Evolutionary conservation across 2,113 vertebrate genomes (phyloP), one percentile per base, ranked within the genome.

Genomic region (Rhinolophus ferrumequinum): DNA sequence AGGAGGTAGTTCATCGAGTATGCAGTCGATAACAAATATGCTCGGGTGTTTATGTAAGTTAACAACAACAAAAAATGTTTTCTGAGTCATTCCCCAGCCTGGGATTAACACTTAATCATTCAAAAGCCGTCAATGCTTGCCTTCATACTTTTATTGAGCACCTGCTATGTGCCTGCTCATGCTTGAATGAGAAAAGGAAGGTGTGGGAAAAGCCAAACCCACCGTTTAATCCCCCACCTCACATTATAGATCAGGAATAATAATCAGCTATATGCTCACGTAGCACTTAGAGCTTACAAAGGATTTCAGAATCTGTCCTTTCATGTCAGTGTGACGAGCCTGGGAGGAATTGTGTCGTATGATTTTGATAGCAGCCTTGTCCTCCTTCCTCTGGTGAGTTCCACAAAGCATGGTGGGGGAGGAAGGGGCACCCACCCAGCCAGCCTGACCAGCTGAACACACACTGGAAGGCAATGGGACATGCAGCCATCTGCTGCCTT

Each of bases 181-280:
- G 54, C 56, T 5, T 83, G 62, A 93, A 89, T 66, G 73, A 82
- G 77, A 75, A 90, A 50, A 21, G 76, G 82, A 33, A 8, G 10
- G 58, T 92, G 88, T 66, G 83, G 85, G 88, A 62, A 86, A 92
- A 89, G 35, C n/a, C 82, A 82, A 85, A 22, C 38, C 96, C 84
- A 38, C 64, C 54, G 75, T 54, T 92, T 56, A 58, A 75, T 72
- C 85, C 73, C 64, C 81, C 56, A 26, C 52, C 28, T 95, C 56
- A 35, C 41, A 73, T 33, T 86, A 54, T 19, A 52, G 26, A 82
- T 89, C 88, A 50, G 75, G 44, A 93, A 92, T 77, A 86, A 88
- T 67, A 72, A 69, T 50, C 77, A 73, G 86, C 56, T 80, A 69
- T 26, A 2, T 3, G 66, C 22, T 87, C 69, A n/a, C 28, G 50